Evolutionary conservation across 2,113 vertebrate genomes (phyloP), one percentile per base, ranked within the genome.

Genomic region (Phrynosoma blainvillii): DNA sequence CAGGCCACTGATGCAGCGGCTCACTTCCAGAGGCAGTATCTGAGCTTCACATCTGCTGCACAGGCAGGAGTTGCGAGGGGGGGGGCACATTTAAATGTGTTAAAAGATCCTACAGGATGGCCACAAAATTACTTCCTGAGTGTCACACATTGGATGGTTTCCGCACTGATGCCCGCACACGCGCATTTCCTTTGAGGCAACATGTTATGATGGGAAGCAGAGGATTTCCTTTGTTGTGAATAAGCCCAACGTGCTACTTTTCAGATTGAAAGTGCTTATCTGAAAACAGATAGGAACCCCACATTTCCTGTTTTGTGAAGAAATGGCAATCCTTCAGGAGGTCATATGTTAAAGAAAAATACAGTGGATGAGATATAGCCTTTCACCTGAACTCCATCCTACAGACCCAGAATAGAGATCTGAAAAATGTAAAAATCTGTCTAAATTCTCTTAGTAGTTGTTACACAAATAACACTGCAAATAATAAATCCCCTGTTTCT

Each of bases 181-280:
- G 84, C 32, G 68, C 14, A 56, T 56, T 90, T 89, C 88, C 84
- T 92, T 88, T 89, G 87, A 91, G 87, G 87, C 89, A 93, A 76
- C 84, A 89, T 91, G 84, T 71, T 70, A 84, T 89, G 87, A 94
- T 91, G 92, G 96, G 96, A 97, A 96, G 94, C 52, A 82, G 85
- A 97, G 96, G 96, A 97, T 95, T 96, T 97, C 97, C 97, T 95
- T 88, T 96, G 96, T 65, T 94, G 94, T 93, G 89, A 95, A 91
- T 92, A 93, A 91, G 88, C 65, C 88, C 85, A 89, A 88, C 0
- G 7, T 85, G 93, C 90, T 89, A 89, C 86, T 90, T 91, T 92
- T 94, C 92, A 88, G 86, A 87, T 93, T 89, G 79, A 87, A 93
- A 92, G 88, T 92, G 87, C 95, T 96, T 91, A 93, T 94, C 91